Percentiles rank a stretch among this genome's conserved stretches.
These are phyloP conservation scores for Carpatolechia fugitivella DNA, from an alignment of 2,888 invertebrate genomes.

Conservation along the genomic window DNA sequence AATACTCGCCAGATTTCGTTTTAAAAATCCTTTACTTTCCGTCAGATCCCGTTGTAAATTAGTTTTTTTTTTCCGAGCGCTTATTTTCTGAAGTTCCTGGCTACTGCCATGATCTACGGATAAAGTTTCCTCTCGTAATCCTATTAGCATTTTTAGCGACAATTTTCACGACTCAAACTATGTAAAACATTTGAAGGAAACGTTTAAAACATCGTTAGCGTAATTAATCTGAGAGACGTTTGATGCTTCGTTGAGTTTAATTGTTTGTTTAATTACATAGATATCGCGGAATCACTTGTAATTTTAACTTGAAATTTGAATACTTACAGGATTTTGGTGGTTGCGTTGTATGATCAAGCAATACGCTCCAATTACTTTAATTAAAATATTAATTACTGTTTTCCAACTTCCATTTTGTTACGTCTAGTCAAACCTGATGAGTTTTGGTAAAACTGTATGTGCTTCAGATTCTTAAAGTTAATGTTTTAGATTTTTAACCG, in stretches of 20 bases:
- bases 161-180: constrained; percentile 1
- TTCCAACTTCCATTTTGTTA: too few species aligned
- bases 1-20: too few species aligned
- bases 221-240: not conserved
- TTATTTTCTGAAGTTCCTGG: not conserved
- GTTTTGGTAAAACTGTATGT: too few species aligned
- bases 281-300: not conserved
- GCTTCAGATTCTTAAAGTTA: too few species aligned
- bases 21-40: too few species aligned
- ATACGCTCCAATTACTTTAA: too few species aligned
- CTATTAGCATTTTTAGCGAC: constrained; percentile 1
- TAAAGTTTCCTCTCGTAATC: not conserved
- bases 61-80: too few species aligned
- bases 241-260: not conserved
- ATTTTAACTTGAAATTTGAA: not conserved
- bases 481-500: too few species aligned
- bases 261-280: not conserved
- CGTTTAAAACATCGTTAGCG: not conserved
- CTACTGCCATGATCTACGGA: not conserved
- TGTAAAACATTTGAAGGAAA: not conserved
- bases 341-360: too few species aligned
- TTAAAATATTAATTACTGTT: too few species aligned
- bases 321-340: not conserved
- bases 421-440: too few species aligned
- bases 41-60: too few species aligned